Base-by-base conservation (phyloP, 2,888 invertebrate species). In the Griposia aprilina region DNA sequence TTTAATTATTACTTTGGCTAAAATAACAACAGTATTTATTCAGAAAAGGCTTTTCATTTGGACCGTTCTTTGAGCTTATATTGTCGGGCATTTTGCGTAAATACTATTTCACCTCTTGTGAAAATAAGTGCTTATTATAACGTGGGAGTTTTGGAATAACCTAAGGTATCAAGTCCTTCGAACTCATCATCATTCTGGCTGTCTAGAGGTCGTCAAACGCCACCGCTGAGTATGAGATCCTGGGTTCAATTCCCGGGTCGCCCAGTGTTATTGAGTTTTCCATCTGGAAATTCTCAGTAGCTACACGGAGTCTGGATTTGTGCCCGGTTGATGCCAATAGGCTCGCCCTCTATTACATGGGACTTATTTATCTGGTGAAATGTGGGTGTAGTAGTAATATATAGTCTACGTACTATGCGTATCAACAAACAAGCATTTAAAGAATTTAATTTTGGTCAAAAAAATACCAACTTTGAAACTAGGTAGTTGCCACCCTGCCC, bases 21-120 rank as follows among this genome's bases (percentile, higher is more conserved):
- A 26, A 82, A 69, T 26, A 83, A 65, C 63, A 65, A 17, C 0
- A 36, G 77, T 78, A 78, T 69, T 41, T 48, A 83, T 60, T 48
- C 36, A 41, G n/a, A 41, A 20, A 26, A 23, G 10, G 68, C n/a
- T 52, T 76, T 80, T 69, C 62, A 77, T 82, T 76, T 52, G 0
- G 13, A 41, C 5, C 5, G n/a, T 63, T 69, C 36, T 23, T 76
- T 5, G 17, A 15, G n/a, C 20, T 71, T 45, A 48, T 13, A 62
- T 15, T 50, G 69, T 41, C 23, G 36, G 30, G 1, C 11, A n/a
- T 70, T 68, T 71, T 36, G 59, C 8, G 7, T 8, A 1, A 52
- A 2, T n/a, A 52, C 6, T 57, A 36, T 55, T 60, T 75, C 17
- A 26, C n/a, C 48, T 36, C 17, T 55, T 41, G 50, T 1, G 3